A percentile compares a stretch with the other conserved stretches of the same genome.
These are phyloP conservation scores for Camponotus pennsylvanicus DNA, from an alignment of 1,140 invertebrate genomes.

Conservation along the genomic window DNA sequence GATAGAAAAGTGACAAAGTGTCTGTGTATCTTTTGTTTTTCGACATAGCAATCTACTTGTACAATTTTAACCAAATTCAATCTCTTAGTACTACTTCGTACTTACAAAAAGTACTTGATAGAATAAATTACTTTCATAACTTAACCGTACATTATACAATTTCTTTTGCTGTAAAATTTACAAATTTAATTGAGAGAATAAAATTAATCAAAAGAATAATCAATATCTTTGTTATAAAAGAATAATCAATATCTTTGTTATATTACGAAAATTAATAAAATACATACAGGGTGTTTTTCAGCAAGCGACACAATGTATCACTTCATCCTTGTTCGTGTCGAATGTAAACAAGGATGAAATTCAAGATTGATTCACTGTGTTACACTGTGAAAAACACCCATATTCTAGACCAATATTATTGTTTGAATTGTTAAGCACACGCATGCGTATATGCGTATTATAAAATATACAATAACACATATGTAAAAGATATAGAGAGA, in stretches of 20 bases:
- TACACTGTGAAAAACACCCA: too few relatives aligned
- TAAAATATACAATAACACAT: too few relatives aligned
- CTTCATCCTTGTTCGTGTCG: too few relatives aligned
- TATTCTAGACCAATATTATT: too few relatives aligned
- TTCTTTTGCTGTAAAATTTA: neutral
- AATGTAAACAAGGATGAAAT: too few relatives aligned
- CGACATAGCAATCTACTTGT: neutral
- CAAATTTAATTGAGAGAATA: neutral
- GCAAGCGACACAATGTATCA: too few relatives aligned
- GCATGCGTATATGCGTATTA: too few relatives aligned
- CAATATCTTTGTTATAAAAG: neutral
- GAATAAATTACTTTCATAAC: neutral
- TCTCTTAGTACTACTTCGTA: neutral
- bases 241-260: neutral
- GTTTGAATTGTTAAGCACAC: too few relatives aligned
- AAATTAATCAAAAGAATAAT: neutral
- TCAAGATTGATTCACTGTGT: too few relatives aligned
- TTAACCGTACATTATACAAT: neutral
- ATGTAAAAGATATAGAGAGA: too few relatives aligned
- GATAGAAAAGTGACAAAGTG: constrained; percentile 7
- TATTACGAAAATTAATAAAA: neutral
- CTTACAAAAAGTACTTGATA: neutral
- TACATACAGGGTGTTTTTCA: too few relatives aligned
- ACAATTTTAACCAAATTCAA: neutral
- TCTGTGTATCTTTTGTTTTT: constrained; percentile 5